These are phyloP conservation scores for Pachypanchax playfairii DNA, from an alignment of 2,113 vertebrate genomes.

Conservation along the genomic window DNA sequence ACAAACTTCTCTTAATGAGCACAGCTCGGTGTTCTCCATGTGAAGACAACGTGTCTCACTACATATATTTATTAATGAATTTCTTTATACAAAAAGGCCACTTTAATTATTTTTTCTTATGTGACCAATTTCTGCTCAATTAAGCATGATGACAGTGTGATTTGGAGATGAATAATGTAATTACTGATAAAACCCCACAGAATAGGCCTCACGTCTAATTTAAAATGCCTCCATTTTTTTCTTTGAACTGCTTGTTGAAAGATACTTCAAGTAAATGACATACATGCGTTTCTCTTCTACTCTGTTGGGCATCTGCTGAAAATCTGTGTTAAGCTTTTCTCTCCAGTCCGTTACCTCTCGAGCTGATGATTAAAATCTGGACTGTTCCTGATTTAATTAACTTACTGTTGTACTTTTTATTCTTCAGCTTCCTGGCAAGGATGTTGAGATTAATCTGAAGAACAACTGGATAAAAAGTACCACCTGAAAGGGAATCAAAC, in stretches of 20 bases:
- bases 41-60: constrained; percentile 22
- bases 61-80: constrained; percentile 58
- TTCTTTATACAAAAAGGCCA: constrained; percentile 66
- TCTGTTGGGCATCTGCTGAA: constrained; percentile 52
- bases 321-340: constrained; percentile 52
- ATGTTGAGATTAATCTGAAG: constrained; percentile 54
- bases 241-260: constrained; percentile 56
- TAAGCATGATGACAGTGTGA: constrained; percentile 70
- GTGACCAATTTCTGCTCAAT: constrained; percentile 65
- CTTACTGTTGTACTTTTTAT: constrained; percentile 46
- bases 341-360: constrained; percentile 57
- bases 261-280: constrained; percentile 61
- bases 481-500: too few relatives aligned
- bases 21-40: constrained; percentile 16
- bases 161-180: constrained; percentile 71
- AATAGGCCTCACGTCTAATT: constrained; percentile 62
- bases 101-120: constrained; percentile 64
- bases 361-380: constrained; percentile 76
- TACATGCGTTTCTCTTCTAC: constrained; percentile 51
- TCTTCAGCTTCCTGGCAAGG: constrained; percentile 50
- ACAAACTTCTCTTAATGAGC: constrained; percentile 50
- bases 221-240: constrained; percentile 60
- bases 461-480: constrained; percentile 44
- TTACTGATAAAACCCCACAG: constrained; percentile 75
- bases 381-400: constrained; percentile 77